Evolutionary conservation across 2,888 invertebrate species (phyloP), one percentile per base, ranked within the genome.

Genomic region (Digitonthophagus gazella): DNA sequence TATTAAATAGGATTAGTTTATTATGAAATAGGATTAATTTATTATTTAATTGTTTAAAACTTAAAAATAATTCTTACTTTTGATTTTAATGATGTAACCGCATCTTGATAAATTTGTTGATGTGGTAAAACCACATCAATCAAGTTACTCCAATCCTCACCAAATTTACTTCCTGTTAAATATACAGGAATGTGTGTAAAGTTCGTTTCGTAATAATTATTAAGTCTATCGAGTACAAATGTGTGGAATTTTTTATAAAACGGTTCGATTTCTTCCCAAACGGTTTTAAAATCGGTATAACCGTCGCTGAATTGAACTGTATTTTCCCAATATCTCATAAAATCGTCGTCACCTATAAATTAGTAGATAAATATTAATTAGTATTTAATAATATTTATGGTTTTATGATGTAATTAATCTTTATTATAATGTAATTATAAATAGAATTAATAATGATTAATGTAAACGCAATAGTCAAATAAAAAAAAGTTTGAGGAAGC

Each of bases 111-210:
- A 15, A 77, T 67, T 69, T 80, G 79, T 6, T 86, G 85, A 78
- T 86, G 85, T n/a, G 88, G 87, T 19, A 88, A 76, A 67, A 87
- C 75, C 71, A 80, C 83, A 75, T 87, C 86, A 70, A 87, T 86
- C 61, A 87, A 75, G 75, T 85, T 84, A 2, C 85, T 86, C 88
- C 88, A 88, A 76, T 88, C 87, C 58, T 85, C 85, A 69, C 87
- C 88, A n/a, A 82, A 83, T 65, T 86, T 79, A 1, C 86, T 85
- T 74, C 84, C 85, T 70, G 87, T 78, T 69, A 86, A 79, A 79
- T 86, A 84, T 64, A 83, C 84, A 1, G 87, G 86, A 69, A 88
- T 79, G 11, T 84, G 72, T 3, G 75, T 73, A 15, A 74, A 74
- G 14, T 85, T 83, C 2, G 84, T 82, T 18, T 78, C 76, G 65